Conservation (phyloP, 2,113 vertebrate species). For the Callospermophilus lateralis region DNA sequence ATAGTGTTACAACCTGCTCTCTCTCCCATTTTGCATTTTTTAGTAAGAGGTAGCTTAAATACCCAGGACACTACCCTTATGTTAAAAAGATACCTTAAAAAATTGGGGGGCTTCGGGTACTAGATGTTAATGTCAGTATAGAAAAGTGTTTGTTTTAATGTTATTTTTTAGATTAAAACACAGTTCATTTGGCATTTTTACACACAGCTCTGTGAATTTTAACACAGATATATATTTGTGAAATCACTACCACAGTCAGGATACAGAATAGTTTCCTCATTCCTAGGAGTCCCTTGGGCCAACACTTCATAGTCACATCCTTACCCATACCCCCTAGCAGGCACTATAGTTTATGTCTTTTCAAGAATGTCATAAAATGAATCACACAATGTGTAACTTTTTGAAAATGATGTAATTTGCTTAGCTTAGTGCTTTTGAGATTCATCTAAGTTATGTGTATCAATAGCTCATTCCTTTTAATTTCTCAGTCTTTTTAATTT, state of each 20-base stretch:
- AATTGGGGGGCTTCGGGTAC: background rate
- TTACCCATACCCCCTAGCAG: background rate
- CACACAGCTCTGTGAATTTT: conserved; percentile 40
- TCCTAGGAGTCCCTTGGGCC: background rate
- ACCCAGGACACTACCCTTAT: background rate
- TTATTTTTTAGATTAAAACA: background rate
- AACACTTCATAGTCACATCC: background rate
- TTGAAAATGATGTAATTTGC: background rate
- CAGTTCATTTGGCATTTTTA: background rate
- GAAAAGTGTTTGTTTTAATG: conserved; percentile 31
- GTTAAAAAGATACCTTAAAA: conserved; percentile 18
- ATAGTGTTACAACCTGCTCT: background rate
- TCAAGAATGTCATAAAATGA: conserved; percentile 1
- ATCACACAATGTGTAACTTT: background rate
- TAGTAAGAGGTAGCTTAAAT: background rate
- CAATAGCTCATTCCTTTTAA: conserved; percentile 6
- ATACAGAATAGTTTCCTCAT: background rate
- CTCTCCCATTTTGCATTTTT: conserved; percentile 31
- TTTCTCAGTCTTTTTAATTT: background rate
- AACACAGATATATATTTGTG: background rate
- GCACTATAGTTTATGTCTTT: background rate
- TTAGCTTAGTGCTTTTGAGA: background rate
- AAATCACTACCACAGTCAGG: background rate
- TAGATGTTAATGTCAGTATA: background rate
- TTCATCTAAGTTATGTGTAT: background rate